phyloP scores from a whole-genome alignment of 2,113 vertebrate species.

The Bungarus multicinctus region DNA sequence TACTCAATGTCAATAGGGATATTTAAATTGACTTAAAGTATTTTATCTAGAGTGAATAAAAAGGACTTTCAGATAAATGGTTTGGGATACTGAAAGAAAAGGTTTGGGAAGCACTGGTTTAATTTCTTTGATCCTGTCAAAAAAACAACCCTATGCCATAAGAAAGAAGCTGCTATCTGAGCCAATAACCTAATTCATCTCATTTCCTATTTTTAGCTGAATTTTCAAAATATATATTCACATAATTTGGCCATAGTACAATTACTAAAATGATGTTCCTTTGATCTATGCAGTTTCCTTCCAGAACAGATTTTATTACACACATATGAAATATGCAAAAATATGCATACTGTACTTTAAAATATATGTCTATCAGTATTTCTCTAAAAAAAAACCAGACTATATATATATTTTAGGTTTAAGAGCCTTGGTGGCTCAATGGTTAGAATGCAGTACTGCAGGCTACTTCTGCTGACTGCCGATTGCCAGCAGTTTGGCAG shows the following conservation, averaged over 20 bases:
- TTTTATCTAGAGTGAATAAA: not conserved
- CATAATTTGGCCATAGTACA: not conserved
- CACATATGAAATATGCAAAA: no score
- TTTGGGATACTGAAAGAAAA: not conserved
- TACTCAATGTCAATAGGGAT: not conserved
- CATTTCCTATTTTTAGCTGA: not conserved
- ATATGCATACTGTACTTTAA: no score
- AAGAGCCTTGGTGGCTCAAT: not conserved
- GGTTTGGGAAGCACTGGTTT: not conserved
- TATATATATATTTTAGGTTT: not conserved
- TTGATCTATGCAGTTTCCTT: not conserved
- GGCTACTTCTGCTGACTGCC: not conserved
- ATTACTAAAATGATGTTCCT: not conserved
- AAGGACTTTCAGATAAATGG: not conserved
- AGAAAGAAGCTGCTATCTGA: not conserved
- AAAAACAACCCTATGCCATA: not conserved
- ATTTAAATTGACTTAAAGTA: not conserved
- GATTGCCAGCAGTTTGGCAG: not conserved
- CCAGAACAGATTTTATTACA: not conserved
- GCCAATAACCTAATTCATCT: not conserved
- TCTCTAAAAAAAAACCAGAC: not conserved
- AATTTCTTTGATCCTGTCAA: not conserved
- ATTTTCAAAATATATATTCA: not conserved
- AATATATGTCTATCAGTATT: not conserved
- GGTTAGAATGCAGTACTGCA: not conserved